Evolutionary conservation across 2,113 vertebrate species (phyloP).

Genomic region (Lichenostomus cassidix): DNA sequence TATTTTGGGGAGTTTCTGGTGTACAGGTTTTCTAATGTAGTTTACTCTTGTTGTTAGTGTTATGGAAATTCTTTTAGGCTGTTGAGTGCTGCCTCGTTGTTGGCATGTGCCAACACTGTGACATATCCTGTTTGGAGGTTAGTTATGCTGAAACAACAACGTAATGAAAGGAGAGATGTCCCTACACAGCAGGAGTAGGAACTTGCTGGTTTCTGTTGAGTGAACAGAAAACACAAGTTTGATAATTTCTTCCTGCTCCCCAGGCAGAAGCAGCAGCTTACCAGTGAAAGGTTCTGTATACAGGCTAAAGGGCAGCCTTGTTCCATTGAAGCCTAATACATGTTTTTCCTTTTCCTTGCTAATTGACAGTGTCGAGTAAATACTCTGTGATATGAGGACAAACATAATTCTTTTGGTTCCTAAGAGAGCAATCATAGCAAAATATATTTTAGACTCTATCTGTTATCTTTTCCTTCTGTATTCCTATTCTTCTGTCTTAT

Average conservation of each 20-base stretch:
- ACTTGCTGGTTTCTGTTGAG: neutral
- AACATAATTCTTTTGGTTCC: neutral
- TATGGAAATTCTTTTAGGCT: neutral
- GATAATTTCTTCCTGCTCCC: neutral
- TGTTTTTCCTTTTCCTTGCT: neutral
- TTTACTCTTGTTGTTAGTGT: neutral
- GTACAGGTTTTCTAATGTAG: neutral
- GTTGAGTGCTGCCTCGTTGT: neutral
- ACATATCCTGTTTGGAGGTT: neutral
- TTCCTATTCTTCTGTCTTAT: neutral
- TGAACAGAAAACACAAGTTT: neutral
- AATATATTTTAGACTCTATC: neutral
- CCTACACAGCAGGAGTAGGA: neutral
- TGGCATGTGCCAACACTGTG: neutral
- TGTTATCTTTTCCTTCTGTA: neutral
- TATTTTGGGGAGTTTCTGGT: neutral
- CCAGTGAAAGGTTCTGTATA: neutral
- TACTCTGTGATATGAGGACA: neutral
- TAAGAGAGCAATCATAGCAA: neutral
- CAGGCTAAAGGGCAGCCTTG: neutral
- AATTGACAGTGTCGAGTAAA: neutral
- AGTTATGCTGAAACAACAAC: slow-evolving; percentile 3
- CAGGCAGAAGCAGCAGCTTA: neutral
- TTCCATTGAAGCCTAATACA: neutral
- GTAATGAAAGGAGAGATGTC: neutral